Percentiles rank a stretch among this genome's conserved stretches.
Evolutionary conservation across 2,888 invertebrate species (phyloP).

Genomic region (Lutraria lutraria): DNA sequence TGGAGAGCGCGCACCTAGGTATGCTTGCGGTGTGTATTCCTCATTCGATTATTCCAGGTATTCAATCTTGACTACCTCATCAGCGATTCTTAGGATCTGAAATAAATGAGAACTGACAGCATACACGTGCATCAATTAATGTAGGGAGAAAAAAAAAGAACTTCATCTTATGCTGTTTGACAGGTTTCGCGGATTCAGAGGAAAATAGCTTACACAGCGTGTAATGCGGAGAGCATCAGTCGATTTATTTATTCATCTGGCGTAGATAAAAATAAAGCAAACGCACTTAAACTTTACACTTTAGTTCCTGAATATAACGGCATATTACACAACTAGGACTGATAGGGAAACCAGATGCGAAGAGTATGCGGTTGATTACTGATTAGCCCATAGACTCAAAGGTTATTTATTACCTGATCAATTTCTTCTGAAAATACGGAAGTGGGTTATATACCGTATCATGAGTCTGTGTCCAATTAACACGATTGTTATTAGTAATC

Average conservation of each 20-base stretch:
- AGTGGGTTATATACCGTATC: neutral
- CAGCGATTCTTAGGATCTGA: constrained; percentile 50
- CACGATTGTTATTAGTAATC: neutral
- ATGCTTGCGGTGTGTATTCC: constrained; percentile 56
- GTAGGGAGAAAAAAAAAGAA: constrained; percentile 42
- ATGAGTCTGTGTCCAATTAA: neutral
- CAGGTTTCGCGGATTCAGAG: constrained; percentile 28
- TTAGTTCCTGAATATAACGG: neutral
- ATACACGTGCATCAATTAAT: constrained; percentile 64
- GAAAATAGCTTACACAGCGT: constrained; percentile 12
- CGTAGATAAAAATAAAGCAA: neutral
- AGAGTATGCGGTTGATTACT: neutral
- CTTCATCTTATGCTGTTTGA: constrained; percentile 29
- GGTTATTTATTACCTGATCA: constrained; percentile 17
- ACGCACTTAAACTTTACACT: neutral
- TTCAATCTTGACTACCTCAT: constrained; percentile 50
- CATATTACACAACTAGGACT: constrained; percentile 3
- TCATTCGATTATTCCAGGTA: constrained; percentile 61
- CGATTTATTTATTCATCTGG: neutral
- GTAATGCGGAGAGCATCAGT: neutral
- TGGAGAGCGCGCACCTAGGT: constrained; percentile 67
- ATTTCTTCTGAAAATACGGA: constrained; percentile 1
- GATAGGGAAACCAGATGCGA: neutral
- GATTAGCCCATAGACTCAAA: neutral
- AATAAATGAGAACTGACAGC: constrained; percentile 62